Evolutionary conservation across 1,140 invertebrate species (phyloP).

Genomic region (Augochlora pura): DNA sequence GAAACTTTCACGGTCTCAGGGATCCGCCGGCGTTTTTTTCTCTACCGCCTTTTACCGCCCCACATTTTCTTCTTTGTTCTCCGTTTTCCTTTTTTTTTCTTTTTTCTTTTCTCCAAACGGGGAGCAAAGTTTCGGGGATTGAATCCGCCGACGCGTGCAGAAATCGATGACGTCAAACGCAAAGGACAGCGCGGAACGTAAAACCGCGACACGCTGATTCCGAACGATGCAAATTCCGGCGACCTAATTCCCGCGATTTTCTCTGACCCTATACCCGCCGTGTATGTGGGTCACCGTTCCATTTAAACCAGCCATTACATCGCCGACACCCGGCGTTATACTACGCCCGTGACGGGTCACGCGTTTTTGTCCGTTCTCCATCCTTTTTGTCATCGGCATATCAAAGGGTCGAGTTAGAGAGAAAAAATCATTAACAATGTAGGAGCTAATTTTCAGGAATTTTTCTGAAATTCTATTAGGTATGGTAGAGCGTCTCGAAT

Average conservation of each 20-base stretch:
- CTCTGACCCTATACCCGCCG: background rate
- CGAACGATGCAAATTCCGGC: slow-evolving; percentile 7
- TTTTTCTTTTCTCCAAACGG: background rate
- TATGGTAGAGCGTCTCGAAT: too few species aligned
- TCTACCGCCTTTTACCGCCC: background rate
- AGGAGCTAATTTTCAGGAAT: too few species aligned
- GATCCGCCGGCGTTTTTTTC: background rate
- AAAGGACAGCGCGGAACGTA: slow-evolving; percentile 4
- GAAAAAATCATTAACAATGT: too few species aligned
- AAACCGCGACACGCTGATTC: slow-evolving; percentile 8
- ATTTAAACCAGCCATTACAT: background rate
- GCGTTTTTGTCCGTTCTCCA: background rate
- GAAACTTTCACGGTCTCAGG: too few species aligned
- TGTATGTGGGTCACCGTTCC: slow-evolving; percentile 2
- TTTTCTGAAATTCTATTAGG: too few species aligned
- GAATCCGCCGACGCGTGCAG: background rate
- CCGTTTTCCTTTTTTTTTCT: background rate
- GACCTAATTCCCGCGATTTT: slow-evolving; percentile 12
- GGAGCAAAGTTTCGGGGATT: background rate
- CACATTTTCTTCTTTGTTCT: background rate
- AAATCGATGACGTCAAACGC: slow-evolving; percentile 11
- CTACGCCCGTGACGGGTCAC: background rate
- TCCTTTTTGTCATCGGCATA: too few species aligned
- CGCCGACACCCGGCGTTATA: background rate
- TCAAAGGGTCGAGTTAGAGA: too few species aligned